Conservation (phyloP, 2,113 vertebrate species). For the Cinclus cinclus region DNA sequence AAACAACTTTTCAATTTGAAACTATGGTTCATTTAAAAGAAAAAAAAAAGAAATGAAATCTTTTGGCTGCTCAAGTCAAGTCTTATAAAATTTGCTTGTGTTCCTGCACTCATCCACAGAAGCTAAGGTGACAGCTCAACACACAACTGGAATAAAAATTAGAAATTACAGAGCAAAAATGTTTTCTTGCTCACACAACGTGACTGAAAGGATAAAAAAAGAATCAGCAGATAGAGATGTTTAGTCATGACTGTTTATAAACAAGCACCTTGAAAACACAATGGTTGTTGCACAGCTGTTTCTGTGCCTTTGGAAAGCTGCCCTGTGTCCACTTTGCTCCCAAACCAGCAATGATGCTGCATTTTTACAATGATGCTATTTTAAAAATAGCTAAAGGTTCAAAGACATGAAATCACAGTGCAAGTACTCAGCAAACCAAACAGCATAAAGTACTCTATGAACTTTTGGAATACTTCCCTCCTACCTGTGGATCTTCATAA, state of each 20-base stretch:
- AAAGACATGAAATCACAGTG: not conserved
- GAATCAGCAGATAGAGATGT: not conserved
- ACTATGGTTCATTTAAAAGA: not conserved
- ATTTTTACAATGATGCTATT: not conserved
- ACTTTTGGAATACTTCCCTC: not conserved
- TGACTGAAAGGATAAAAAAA: not conserved
- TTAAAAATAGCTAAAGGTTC: not conserved
- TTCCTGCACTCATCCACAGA: not conserved
- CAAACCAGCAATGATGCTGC: not conserved
- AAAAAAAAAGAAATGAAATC: not conserved
- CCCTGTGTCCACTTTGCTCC: not conserved
- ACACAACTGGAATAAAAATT: not conserved
- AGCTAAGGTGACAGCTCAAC: not conserved
- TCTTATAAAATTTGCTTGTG: not conserved
- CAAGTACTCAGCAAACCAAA: not conserved
- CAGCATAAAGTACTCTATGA: not conserved
- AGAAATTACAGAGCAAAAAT: not conserved
- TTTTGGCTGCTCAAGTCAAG: not conserved
- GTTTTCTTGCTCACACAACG: not conserved
- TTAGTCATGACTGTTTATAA: not conserved
- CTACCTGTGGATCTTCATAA: slow-evolving; percentile 84
- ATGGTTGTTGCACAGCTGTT: not conserved
- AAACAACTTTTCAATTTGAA: not conserved
- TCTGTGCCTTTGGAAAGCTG: not conserved
- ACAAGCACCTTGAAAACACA: not conserved